Conservation (phyloP, 2,113 vertebrate genomes). For the Ginglymostoma cirratum region DNA sequence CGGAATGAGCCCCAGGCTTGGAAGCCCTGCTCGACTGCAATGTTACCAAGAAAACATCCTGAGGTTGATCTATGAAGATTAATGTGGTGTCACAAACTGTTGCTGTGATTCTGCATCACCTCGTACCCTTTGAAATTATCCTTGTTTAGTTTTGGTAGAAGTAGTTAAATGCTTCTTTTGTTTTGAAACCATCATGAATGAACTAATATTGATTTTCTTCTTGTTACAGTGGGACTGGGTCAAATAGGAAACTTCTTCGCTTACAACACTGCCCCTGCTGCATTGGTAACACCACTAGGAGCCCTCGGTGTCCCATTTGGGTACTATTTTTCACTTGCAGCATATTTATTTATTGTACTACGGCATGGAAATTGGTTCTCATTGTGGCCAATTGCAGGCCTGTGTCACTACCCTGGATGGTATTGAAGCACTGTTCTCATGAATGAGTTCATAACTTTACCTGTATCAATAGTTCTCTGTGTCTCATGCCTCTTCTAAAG, state of each 20-base stretch:
- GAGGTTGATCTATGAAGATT: background rate
- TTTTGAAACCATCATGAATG: conserved; percentile 40
- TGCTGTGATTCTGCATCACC: background rate
- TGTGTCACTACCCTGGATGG: too few relatives aligned
- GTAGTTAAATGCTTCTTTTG: background rate
- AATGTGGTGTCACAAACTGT: background rate
- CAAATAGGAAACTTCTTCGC: conserved; percentile 94
- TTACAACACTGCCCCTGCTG: conserved; percentile 84
- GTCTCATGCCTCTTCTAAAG: too few relatives aligned
- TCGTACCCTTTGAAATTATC: background rate
- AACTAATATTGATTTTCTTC: conserved; percentile 47
- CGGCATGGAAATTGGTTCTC: background rate
- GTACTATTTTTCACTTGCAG: conserved; percentile 52
- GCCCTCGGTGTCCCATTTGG: conserved; percentile 92
- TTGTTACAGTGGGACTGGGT: conserved; percentile 74
- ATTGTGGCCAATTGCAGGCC: background rate
- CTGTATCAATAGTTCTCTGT: background rate
- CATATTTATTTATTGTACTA: background rate
- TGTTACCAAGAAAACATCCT: background rate
- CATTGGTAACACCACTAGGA: conserved; percentile 85
- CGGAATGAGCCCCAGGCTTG: too few relatives aligned
- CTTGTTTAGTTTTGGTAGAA: background rate
- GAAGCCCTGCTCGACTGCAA: too few relatives aligned
- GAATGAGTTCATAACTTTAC: background rate
- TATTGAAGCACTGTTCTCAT: background rate